These are phyloP conservation scores for Plagiodera versicolora DNA, from an alignment of 2,888 invertebrate species.

Conservation along the genomic window DNA sequence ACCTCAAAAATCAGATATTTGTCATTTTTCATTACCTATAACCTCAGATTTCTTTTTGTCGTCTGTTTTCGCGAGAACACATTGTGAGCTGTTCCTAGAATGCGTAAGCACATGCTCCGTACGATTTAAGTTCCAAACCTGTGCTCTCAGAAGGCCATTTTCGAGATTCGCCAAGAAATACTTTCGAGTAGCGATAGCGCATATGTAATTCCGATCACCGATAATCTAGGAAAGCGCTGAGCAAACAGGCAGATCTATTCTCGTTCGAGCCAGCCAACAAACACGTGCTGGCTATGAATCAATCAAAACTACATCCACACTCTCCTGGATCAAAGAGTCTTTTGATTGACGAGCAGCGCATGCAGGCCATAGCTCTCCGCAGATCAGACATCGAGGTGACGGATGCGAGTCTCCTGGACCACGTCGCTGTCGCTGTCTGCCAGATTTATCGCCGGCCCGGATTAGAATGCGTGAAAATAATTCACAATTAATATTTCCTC, in stretches of 20 bases:
- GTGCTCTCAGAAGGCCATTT: too few relatives aligned
- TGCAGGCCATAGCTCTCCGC: slow-evolving; percentile 28
- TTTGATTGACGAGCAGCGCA: slow-evolving; percentile 49
- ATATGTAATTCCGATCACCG: too few relatives aligned
- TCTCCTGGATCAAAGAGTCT: slow-evolving; percentile 49
- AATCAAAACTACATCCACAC: slow-evolving; percentile 47
- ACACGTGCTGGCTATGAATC: slow-evolving; percentile 54
- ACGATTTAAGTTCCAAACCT: too few relatives aligned
- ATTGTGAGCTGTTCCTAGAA: too few relatives aligned
- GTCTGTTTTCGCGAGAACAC: too few relatives aligned
- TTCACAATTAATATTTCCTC: slow-evolving; percentile 44
- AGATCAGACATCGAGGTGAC: slow-evolving; percentile 32
- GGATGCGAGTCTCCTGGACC: slow-evolving; percentile 34
- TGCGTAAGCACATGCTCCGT: too few relatives aligned
- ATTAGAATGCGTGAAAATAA: slow-evolving; percentile 43
- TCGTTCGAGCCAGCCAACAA: slow-evolving; percentile 37
- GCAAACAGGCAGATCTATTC: slow-evolving; percentile 20
- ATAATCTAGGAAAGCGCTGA: not conserved
- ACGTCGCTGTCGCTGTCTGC: slow-evolving; percentile 22
- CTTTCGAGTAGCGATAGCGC: too few relatives aligned
- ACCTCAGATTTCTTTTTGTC: too few relatives aligned
- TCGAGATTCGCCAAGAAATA: too few relatives aligned
- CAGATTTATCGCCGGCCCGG: slow-evolving; percentile 40
- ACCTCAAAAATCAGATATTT: too few relatives aligned
- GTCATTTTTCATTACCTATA: too few relatives aligned